A percentile compares a stretch with the other conserved stretches of the same genome.
Evolutionary conservation across 2,888 invertebrate species (phyloP).

Genomic region (Caenorhabditis becei): DNA sequence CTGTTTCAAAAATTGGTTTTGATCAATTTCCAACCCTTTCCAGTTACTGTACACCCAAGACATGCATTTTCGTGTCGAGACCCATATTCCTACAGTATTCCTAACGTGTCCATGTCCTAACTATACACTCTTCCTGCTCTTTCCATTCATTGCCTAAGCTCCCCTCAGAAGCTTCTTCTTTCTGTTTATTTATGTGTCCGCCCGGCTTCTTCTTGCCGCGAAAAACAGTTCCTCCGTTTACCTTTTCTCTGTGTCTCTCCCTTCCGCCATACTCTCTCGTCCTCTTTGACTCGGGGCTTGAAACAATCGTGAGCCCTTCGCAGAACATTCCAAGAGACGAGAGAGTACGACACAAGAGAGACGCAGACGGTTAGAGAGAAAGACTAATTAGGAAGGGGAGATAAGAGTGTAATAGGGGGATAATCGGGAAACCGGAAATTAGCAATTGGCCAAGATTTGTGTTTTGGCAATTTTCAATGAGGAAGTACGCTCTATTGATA

Average conservation of each 20-base stretch:
- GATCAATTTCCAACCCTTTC: too few species aligned
- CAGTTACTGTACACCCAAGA: too few species aligned
- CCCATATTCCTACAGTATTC: background rate
- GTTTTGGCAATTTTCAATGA: background rate
- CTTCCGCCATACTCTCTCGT: constrained; percentile 3
- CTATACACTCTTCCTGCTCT: constrained; percentile 3
- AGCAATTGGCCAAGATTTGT: background rate
- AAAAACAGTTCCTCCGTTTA: constrained; percentile 36
- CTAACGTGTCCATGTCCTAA: background rate
- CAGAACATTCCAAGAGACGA: constrained; percentile 6
- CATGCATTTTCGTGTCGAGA: too few species aligned
- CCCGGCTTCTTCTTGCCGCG: background rate
- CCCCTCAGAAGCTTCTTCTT: constrained; percentile 11
- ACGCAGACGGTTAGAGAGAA: constrained; percentile 13
- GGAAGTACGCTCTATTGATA: background rate
- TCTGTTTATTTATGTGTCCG: constrained; percentile 38
- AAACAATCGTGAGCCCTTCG: constrained; percentile 45
- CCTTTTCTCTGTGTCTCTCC: constrained; percentile 35
- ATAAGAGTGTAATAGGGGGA: too few species aligned
- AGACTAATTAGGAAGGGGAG: constrained; percentile 3
- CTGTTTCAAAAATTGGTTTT: too few species aligned
- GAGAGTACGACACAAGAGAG: constrained; percentile 1
- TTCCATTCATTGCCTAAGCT: background rate
- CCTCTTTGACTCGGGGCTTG: constrained; percentile 13
- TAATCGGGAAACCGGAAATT: background rate